Base-by-base conservation (phyloP, 2,113 vertebrate species). In the Hypocryptadius cinnamomeus region DNA sequence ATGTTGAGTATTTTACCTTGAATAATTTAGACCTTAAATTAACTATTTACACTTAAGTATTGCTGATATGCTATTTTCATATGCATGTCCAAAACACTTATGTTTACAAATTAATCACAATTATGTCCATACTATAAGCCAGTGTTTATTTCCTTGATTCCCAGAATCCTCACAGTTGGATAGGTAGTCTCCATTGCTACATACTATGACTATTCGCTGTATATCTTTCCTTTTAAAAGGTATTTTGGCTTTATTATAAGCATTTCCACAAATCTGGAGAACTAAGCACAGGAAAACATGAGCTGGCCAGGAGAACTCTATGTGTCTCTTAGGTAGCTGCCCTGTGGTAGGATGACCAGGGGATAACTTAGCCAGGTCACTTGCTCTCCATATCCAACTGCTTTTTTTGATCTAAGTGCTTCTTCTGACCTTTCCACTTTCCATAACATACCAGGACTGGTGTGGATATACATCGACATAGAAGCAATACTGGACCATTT, bases 291-390 rank as follows among this genome's bases (percentile, higher is more conserved):
- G 4, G 27, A 39, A 50, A 6, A 4, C 18, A 15, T 25, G 24
- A 76, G 21, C 45, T 64, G 33, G 4, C 19, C 69, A 40, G 24
- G 15, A 64, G 19, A 44, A 33, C 10, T 73, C 40, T 31, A 0
- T 21, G 1, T 56, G 7, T 33, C 73, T 18, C 35, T 50, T n/a
- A 47, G 15, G 23, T 11, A 53, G 39, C 40, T 78, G 48, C 13
- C 35, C 22, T 31, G 35, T 5, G 3, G 12, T 30, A 18, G 11
- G 17, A 42, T 63, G 61, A 31, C 30, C 15, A 25, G 28, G 15
- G 23, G 6, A 17, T 45, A n/a, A 35, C 35, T 40, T 45, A 44
- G 16, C 50, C 31, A 60, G 8, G 21, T 56, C 1, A 0, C 11
- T 71, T 18, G 9, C 9, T 92, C 13, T 70, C 25, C 24, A 2